Base-by-base conservation (phyloP, 2,888 invertebrate species). In the Ennomos erosarius region DNA sequence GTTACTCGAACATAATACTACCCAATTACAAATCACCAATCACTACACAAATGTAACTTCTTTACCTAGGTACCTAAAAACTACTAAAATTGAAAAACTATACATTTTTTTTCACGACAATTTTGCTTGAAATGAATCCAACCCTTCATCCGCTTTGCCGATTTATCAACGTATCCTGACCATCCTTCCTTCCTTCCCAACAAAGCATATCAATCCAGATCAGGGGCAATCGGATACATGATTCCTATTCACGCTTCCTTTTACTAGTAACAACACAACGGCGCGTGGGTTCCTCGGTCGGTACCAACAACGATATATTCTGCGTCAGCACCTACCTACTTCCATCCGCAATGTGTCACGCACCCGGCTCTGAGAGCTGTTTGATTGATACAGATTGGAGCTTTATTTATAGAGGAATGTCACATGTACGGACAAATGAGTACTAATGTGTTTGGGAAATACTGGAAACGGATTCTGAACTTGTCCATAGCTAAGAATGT, bases 321-420 rank as follows among this genome's bases (percentile, higher is more conserved):
- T 44, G 39, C 40, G 33, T 12, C 43, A 38, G 65, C 3, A 26
- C 26, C 26, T 26, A 26, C 26, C 26, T 65, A 58, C 49, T 52
- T 42, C 65, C 65, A 63, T 62, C 63, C 67, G 64, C 65, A 56
- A 65, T 61, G 45, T 64, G 70, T 66, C 66, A 66, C 61, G 65
- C 43, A 60, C 58, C 67, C 66, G 56, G 51, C 66, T 65, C 58
- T 59, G 6, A 49, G 53, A 49, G 52, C 47, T 62, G 55, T 67
- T 62, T 63, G 66, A 68, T 68, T 65, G 68, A 67, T 69, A 69
- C 60, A 65, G 64, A 70, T 68, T 64, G 63, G 47, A 49, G 62
- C 43, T 62, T 64, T 59, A 55, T 51, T 59, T 55, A 59, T 63
- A 55, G 56, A 53, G 54, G 47, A 56, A 50, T 52, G 47, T 52